These are phyloP conservation scores for Bursaphelenchus okinawaensis DNA, from an alignment of 2,888 invertebrate species.

Conservation along the genomic window DNA sequence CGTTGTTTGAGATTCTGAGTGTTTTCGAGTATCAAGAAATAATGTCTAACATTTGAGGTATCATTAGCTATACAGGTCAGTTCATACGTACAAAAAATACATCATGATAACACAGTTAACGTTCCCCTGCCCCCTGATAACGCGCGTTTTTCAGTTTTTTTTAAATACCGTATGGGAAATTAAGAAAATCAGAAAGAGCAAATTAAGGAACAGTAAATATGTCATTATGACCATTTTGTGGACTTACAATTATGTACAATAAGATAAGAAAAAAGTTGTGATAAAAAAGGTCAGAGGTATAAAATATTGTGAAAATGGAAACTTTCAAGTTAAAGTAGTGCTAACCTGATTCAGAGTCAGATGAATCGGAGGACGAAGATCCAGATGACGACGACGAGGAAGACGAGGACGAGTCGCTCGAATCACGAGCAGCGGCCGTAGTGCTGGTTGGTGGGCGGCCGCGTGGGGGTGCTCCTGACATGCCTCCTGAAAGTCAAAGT, in stretches of 20 bases:
- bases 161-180: not conserved
- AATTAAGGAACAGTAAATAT: not conserved
- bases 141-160: not conserved
- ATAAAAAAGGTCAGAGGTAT: not conserved
- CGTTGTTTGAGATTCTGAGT: not conserved
- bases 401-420: conserved; percentile 31
- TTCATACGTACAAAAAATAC: not conserved
- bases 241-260: not conserved
- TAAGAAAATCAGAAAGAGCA: not conserved
- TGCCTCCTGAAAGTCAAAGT: not conserved
- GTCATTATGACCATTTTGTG: not conserved
- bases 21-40: not conserved
- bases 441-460: not conserved
- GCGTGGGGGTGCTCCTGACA: conserved; percentile 2
- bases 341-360: conserved; percentile 36
- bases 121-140: not conserved
- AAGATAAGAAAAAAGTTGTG: not conserved
- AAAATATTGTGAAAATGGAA: not conserved
- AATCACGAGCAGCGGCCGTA: conserved; percentile 14
- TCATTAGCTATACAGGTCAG: not conserved
- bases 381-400: conserved; percentile 31
- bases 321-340: not conserved
- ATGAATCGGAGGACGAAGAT: conserved; percentile 33
- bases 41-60: not conserved
- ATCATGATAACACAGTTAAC: not conserved